Evolutionary conservation across 2,113 vertebrate species (phyloP).

Genomic region (Indri indri): DNA sequence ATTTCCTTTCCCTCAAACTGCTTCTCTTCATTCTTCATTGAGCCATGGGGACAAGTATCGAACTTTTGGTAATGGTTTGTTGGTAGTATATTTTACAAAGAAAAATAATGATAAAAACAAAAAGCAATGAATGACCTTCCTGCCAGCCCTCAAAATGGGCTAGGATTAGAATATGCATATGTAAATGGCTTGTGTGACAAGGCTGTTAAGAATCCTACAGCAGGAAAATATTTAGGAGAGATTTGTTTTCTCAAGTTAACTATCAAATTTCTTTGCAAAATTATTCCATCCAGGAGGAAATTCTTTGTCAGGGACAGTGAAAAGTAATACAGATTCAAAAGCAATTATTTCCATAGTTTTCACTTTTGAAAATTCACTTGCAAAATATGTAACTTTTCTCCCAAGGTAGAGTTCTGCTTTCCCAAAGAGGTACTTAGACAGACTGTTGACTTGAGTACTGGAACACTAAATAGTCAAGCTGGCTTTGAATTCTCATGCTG

Average conservation of each 20-base stretch:
- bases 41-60: too few species aligned
- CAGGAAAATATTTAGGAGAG: background rate
- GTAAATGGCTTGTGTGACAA: background rate
- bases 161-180: background rate
- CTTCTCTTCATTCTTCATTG: too few species aligned
- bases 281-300: background rate
- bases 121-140: background rate
- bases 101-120: background rate
- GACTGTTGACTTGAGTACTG: background rate
- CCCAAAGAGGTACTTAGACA: constrained; percentile 32
- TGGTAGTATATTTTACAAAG: background rate
- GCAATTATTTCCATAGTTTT: background rate
- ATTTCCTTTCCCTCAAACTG: too few species aligned
- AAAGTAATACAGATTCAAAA: background rate
- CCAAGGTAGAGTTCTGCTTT: constrained; percentile 36
- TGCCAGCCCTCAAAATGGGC: background rate
- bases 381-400: constrained; percentile 27
- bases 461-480: constrained; percentile 29
- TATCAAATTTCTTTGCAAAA: constrained; percentile 28
- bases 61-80: background rate
- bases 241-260: constrained; percentile 16
- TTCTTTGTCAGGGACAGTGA: background rate
- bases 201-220: background rate
- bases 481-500: constrained; percentile 6
- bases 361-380: constrained; percentile 39